phyloP scores from a whole-genome alignment of 2,797 vertebrate species.

The Lutjanus campechanus region DNA sequence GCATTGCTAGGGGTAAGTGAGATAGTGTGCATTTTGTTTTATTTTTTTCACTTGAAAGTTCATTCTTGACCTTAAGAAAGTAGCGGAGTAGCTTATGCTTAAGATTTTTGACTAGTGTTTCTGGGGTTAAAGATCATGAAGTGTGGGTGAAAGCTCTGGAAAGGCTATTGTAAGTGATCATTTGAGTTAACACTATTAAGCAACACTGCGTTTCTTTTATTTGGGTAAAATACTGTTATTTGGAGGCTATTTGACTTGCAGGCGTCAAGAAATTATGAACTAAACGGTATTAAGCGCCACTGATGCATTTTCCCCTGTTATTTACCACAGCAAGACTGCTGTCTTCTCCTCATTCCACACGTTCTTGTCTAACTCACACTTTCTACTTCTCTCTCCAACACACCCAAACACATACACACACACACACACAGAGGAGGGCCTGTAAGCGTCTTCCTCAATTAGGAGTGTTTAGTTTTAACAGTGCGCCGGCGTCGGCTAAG shows the following conservation, averaged over 20 bases:
- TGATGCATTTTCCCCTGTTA: slow-evolving; percentile 26
- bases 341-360: slow-evolving; percentile 49
- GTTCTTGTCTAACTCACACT: slow-evolving; percentile 45
- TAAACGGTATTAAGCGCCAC: slow-evolving; percentile 18
- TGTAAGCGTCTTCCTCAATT: slow-evolving; percentile 82
- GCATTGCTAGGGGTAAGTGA: neutral
- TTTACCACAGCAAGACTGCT: slow-evolving; percentile 55
- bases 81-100: neutral
- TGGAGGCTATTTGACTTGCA: slow-evolving; percentile 22
- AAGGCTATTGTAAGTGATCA: neutral
- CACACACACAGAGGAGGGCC: slow-evolving; percentile 70
- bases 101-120: neutral
- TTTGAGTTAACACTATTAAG: neutral
- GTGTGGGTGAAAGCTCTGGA: neutral
- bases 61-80: neutral
- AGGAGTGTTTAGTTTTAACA: slow-evolving; percentile 83
- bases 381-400: slow-evolving; percentile 28
- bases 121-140: neutral
- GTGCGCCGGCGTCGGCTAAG: slow-evolving; percentile 72
- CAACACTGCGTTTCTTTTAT: neutral
- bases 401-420: slow-evolving; percentile 33
- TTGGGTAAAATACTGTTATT: neutral
- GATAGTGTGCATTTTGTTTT: too few species aligned
- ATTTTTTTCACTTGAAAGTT: neutral
- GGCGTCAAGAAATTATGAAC: slow-evolving; percentile 22